A percentile compares a stretch with the other conserved stretches of the same genome.
Conservation (phyloP, 2,888 invertebrate genomes). For the Leptinotarsa rubiginosa region DNA sequence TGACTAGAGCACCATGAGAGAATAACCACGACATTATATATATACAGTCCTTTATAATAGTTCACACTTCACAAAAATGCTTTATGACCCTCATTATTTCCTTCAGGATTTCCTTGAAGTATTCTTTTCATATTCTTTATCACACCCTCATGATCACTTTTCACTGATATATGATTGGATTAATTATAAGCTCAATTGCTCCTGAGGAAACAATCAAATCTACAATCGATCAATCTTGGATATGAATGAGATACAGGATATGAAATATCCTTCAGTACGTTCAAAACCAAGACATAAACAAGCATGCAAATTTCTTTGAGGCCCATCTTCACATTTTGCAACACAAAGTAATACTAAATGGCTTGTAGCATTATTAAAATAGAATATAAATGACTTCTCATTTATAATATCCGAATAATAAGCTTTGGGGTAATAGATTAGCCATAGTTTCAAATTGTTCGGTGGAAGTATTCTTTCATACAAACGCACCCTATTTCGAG, state of each 20-base stretch:
- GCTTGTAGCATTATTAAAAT: conserved; percentile 62
- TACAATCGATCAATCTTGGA: too few relatives aligned
- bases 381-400: conserved; percentile 60
- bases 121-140: too few relatives aligned
- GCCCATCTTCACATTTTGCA: conserved; percentile 25
- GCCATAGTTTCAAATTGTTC: conserved; percentile 57
- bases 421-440: conserved; percentile 59
- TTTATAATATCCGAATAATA: conserved; percentile 59
- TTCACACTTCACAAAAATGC: too few relatives aligned
- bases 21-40: too few relatives aligned
- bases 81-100: too few relatives aligned
- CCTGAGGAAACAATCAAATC: too few relatives aligned
- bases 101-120: too few relatives aligned
- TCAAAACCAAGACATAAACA: background rate
- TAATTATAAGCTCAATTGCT: too few relatives aligned
- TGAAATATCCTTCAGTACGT: background rate
- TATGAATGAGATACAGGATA: background rate
- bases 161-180: too few relatives aligned
- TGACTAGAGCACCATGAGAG: too few relatives aligned
- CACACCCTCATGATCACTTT: too few relatives aligned
- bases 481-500: conserved; percentile 42
- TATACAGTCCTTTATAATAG: too few relatives aligned
- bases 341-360: conserved; percentile 58
- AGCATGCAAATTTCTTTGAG: conserved; percentile 11
- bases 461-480: conserved; percentile 46